Evolutionary conservation across 1,140 invertebrate genomes (phyloP), one percentile per base, ranked within the genome.

Genomic region (Ganaspis sp.): DNA sequence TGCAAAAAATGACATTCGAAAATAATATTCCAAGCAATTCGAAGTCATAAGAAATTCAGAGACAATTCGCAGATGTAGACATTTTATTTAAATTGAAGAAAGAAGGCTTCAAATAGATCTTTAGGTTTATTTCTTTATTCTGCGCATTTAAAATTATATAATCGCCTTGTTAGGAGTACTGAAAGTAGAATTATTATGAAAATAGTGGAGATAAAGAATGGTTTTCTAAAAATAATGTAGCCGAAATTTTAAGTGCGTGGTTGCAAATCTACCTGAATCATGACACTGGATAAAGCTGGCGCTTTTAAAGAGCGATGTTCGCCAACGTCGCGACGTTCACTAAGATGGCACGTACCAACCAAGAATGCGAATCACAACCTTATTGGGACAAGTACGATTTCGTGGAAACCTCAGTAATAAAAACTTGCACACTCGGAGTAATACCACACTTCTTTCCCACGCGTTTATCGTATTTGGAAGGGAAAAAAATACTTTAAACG

Each of bases 361-460:
- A 64, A n/a, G 58, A 64, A 64, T 64, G 58, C 58, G 58, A 64
- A 64, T 64, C 58, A 64, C 58, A 29, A 64, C 58, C 58, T 64
- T 64, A 64, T 64, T 64, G 58, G 58, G 58, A 64, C 58, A 64
- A 64, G 58, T 64, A 26, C 23, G 58, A 29, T 64, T 64, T 64
- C 58, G 58, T 64, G 58, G 58, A 64, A 64, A 64, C 11, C 58
- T n/a, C 23, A 64, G 58, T 29, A 8, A 64, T 64, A 64, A 64
- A 64, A 64, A 64, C 26, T 64, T 64, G 58, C 21, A 64, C 58
- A 64, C 58, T n/a, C 58, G 15, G 23, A 23, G 58, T 64, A 64
- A 26, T 64, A 64, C 58, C 58, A 64, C 58, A 26, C 58, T 64
- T 64, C 58, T 64, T 64, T 64, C 58, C 58, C 58, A 64, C 58